These are phyloP conservation scores for Diglossa cyanea DNA, from an alignment of 2,797 vertebrate species.

Conservation along the genomic window DNA sequence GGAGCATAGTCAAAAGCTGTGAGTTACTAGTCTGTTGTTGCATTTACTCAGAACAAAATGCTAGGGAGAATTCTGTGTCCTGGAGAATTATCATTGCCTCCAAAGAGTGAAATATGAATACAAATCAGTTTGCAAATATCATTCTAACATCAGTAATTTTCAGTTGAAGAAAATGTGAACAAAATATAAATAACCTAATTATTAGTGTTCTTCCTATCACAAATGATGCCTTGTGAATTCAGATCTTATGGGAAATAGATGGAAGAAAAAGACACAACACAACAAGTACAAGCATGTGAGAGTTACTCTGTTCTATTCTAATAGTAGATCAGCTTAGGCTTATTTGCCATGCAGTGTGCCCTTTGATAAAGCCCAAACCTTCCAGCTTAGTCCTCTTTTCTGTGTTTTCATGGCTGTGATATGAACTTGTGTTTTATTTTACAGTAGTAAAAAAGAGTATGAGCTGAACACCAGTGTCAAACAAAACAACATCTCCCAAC, in stretches of 20 bases:
- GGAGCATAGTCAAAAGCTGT: constrained; percentile 10
- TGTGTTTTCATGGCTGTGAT: background rate
- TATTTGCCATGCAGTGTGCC: background rate
- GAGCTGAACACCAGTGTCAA: background rate
- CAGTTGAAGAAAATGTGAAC: background rate
- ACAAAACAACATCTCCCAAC: background rate
- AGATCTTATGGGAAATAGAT: background rate
- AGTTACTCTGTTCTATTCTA: background rate
- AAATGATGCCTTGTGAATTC: background rate
- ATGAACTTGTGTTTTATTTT: background rate
- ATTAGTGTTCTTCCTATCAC: background rate
- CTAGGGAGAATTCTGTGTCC: background rate
- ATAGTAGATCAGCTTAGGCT: background rate
- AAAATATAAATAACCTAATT: background rate
- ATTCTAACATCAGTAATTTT: background rate
- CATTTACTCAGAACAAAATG: constrained; percentile 40
- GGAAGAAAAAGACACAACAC: background rate
- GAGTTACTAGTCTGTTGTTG: background rate
- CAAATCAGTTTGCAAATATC: constrained; percentile 33
- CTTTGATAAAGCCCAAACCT: background rate
- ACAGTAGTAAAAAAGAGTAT: background rate
- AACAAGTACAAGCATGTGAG: background rate
- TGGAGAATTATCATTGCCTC: background rate
- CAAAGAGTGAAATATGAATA: constrained; percentile 10
- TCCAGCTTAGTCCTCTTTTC: background rate